Evolutionary conservation across 2,888 invertebrate species (phyloP).

Genomic region (Branchipolynoe longqiensis): DNA sequence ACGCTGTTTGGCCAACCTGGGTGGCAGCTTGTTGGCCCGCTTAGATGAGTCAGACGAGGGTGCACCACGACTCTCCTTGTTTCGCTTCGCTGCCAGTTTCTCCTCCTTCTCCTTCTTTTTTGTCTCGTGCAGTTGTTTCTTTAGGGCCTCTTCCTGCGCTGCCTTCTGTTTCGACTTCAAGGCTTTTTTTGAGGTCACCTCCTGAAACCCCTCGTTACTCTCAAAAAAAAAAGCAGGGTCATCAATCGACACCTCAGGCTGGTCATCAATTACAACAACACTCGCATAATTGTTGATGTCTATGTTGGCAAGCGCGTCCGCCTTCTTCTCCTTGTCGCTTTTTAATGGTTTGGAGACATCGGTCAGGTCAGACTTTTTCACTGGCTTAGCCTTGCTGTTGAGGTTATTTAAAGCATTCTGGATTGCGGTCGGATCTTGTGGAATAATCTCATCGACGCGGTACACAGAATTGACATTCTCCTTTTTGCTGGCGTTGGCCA

Average conservation of each 20-base stretch:
- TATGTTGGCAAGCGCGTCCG: conserved; percentile 84
- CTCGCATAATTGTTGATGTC: conserved; percentile 85
- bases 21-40: conserved; percentile 87
- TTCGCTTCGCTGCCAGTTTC: conserved; percentile 65
- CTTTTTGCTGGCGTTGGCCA: conserved; percentile 71
- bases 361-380: conserved; percentile 76
- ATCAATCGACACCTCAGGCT: conserved; percentile 82
- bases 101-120: conserved; percentile 63
- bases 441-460: conserved; percentile 84
- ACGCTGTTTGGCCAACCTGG: conserved; percentile 89
- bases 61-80: conserved; percentile 61
- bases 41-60: conserved; percentile 71
- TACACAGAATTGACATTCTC: conserved; percentile 81
- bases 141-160: conserved; percentile 81
- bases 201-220: conserved; percentile 87
- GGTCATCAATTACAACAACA: conserved; percentile 84
- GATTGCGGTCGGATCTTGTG: conserved; percentile 84
- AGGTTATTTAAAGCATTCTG: conserved; percentile 82
- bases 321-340: conserved; percentile 81
- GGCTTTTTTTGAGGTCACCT: conserved; percentile 90
- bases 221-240: conserved; percentile 82
- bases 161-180: conserved; percentile 80
- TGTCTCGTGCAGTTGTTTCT: conserved; percentile 73
- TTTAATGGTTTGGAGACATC: conserved; percentile 79
- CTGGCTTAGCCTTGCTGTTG: conserved; percentile 70